Conservation (phyloP, 2,113 vertebrate genomes). For the Narcine bancroftii region DNA sequence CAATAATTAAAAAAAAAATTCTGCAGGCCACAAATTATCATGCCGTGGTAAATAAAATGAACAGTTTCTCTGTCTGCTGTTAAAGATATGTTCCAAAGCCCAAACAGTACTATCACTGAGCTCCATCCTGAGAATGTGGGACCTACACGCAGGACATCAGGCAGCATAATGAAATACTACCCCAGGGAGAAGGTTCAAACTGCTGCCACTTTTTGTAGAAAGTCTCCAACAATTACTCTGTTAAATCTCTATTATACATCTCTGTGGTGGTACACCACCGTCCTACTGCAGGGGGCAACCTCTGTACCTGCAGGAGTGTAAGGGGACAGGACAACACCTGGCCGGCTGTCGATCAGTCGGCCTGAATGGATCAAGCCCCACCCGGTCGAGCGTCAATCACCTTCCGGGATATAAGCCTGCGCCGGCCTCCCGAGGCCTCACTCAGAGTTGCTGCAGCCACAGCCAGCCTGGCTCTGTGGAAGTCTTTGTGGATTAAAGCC, state of each 20-base stretch:
- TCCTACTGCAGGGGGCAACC: too few relatives aligned
- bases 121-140: background rate
- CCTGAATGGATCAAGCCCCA: too few relatives aligned
- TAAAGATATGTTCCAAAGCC: background rate
- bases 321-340: too few relatives aligned
- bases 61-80: background rate
- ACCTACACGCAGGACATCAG: background rate
- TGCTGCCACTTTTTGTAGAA: background rate
- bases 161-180: background rate
- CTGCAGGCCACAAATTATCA: conserved; percentile 2
- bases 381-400: too few relatives aligned
- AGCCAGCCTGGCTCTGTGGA: too few relatives aligned
- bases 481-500: too few relatives aligned
- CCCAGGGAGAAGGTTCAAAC: background rate
- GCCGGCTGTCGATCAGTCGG: too few relatives aligned
- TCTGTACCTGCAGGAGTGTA: too few relatives aligned
- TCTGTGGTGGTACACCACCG: background rate
- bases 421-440: too few relatives aligned
- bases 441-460: too few relatives aligned
- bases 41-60: conserved; percentile 14
- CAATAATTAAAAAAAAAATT: background rate
- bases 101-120: background rate
- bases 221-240: background rate
- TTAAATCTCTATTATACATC: background rate
- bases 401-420: too few relatives aligned